phyloP scores from a whole-genome alignment of 2,888 invertebrate species.

The Amorpha juglandis region DNA sequence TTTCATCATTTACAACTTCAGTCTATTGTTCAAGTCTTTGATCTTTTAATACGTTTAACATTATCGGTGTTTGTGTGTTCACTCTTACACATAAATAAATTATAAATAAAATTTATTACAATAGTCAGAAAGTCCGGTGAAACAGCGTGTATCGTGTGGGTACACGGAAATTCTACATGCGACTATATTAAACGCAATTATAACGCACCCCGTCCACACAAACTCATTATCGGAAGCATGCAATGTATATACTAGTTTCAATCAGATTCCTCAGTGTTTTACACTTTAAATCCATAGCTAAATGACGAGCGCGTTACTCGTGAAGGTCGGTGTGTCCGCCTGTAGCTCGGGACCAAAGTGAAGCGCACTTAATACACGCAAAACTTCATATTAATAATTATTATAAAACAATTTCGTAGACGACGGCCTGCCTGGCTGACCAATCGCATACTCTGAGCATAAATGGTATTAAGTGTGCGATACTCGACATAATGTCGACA shows the following conservation, averaged over 20 bases:
- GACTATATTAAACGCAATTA: not conserved
- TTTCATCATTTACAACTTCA: not conserved
- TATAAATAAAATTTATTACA: not conserved
- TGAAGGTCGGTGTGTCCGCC: slow-evolving; percentile 29
- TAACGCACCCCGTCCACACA: slow-evolving; percentile 6
- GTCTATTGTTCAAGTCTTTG: slow-evolving; percentile 20
- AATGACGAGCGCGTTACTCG: slow-evolving; percentile 29
- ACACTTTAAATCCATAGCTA: slow-evolving; percentile 15
- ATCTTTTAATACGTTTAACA: slow-evolving; percentile 3
- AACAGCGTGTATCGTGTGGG: not conserved
- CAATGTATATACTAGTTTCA: not conserved
- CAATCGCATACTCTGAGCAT: not conserved
- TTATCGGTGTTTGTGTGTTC: not conserved
- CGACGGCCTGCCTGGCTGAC: not conserved
- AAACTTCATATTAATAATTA: not conserved
- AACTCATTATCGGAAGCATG: not conserved
- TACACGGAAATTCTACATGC: not conserved
- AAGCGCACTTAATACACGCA: not conserved
- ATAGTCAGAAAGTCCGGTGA: not conserved
- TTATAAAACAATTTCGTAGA: not conserved
- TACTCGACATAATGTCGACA: not conserved
- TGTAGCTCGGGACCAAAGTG: not conserved
- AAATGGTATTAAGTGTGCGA: not conserved
- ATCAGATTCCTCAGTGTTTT: slow-evolving; percentile 11
- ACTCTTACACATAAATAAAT: not conserved